These are phyloP conservation scores for Ypsolopha scabrella DNA, from an alignment of 2,888 invertebrate genomes.

Conservation along the genomic window DNA sequence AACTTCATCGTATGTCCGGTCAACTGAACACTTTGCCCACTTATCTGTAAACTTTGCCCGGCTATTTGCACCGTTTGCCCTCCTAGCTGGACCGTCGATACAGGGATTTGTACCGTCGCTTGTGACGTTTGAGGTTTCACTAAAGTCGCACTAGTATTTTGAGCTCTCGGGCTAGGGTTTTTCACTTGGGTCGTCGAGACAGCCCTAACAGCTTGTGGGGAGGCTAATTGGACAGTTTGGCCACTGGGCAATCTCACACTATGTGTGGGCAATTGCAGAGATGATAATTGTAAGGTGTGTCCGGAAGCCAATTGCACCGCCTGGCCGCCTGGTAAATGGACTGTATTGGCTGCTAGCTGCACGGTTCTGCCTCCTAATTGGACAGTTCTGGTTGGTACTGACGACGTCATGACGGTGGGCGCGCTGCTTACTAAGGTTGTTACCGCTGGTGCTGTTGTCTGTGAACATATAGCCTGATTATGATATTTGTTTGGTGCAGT, in stretches of 20 bases:
- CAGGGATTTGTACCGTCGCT: conserved; percentile 38
- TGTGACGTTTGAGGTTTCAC: conserved; percentile 25
- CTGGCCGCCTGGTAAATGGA: conserved; percentile 32
- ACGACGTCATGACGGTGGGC: conserved; percentile 29
- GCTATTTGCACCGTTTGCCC: conserved; percentile 48
- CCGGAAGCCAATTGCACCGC: conserved; percentile 23
- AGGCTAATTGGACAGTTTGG: conserved; percentile 50
- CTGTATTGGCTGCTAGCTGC: conserved; percentile 40
- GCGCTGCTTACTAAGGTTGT: conserved; percentile 38
- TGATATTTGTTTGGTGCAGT: no score
- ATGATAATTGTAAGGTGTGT: conserved; percentile 32
- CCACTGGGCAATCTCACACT: conserved; percentile 51
- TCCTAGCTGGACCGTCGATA: conserved; percentile 43
- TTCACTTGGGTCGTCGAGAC: conserved; percentile 29
- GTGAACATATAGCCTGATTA: conserved; percentile 7
- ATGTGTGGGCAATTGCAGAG: conserved; percentile 22
- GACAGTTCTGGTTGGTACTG: conserved; percentile 37
- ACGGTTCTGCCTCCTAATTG: conserved; percentile 52
- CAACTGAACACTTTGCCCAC: conserved; percentile 45
- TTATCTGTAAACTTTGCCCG: conserved; percentile 50
- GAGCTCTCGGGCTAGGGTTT: conserved; percentile 26
- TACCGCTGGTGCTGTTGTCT: conserved; percentile 27
- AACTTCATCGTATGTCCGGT: conserved; percentile 61
- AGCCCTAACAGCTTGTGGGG: conserved; percentile 38
- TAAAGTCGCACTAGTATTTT: conserved; percentile 19